A percentile compares a stretch with the other conserved stretches of the same genome.
phyloP scores from a whole-genome alignment of 2,888 invertebrate genomes.

The Heliconius ethilla region DNA sequence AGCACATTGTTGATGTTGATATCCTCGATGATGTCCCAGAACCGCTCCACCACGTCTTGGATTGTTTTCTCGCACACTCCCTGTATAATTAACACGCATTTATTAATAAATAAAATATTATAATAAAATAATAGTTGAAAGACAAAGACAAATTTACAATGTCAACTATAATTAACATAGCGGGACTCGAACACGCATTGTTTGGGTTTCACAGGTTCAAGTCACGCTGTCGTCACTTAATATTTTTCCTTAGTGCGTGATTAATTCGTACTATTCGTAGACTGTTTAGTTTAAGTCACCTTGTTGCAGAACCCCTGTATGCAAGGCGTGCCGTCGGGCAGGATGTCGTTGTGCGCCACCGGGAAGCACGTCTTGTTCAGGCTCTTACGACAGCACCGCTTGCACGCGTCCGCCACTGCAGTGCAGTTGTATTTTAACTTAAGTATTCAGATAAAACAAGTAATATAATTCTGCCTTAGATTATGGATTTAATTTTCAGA shows the following conservation, averaged over 20 bases:
- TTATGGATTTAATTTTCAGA: background rate
- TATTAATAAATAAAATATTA: no score
- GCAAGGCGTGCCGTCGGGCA: slow-evolving; percentile 97
- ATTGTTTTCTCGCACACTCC: slow-evolving; percentile 97
- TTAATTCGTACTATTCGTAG: no score
- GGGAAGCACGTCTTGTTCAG: slow-evolving; percentile 96
- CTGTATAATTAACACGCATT: slow-evolving; percentile 68
- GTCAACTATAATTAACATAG: no score
- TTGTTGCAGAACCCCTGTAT: slow-evolving; percentile 98
- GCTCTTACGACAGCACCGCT: slow-evolving; percentile 95
- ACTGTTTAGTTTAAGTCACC: slow-evolving; percentile 58
- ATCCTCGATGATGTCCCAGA: slow-evolving; percentile 98
- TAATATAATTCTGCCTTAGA: background rate
- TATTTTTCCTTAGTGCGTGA: no score
- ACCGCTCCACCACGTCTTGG: slow-evolving; percentile 96
- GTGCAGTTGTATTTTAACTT: background rate
- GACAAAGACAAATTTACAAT: no score
- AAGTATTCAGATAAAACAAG: background rate
- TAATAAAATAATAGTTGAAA: no score
- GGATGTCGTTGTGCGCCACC: slow-evolving; percentile 92
- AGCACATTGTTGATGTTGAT: slow-evolving; percentile 96
- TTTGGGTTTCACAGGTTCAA: no score
- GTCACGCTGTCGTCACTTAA: no score
- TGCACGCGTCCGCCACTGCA: slow-evolving; percentile 95
- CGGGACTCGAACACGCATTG: no score